Evolutionary conservation across 2,113 vertebrate genomes (phyloP).

Genomic region (Psephotus haematonotus): DNA sequence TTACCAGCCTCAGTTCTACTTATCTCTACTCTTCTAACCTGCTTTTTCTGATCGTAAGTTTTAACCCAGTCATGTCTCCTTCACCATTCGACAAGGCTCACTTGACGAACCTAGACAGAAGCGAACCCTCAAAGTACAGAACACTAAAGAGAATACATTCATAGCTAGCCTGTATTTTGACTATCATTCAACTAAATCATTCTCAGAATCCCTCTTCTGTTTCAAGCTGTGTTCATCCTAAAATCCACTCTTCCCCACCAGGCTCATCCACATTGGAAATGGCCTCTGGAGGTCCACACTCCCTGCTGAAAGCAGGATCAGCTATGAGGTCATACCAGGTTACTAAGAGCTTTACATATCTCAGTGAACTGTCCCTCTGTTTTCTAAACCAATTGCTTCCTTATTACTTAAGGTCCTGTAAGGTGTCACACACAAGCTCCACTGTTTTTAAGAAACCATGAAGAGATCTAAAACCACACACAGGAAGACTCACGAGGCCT

Average conservation of each 20-base stretch:
- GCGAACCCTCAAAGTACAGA: not conserved
- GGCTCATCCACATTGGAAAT: not conserved
- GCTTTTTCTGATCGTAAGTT: not conserved
- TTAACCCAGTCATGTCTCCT: not conserved
- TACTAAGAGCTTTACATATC: not conserved
- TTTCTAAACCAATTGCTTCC: not conserved
- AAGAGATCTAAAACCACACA: not conserved
- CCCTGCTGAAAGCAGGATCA: not conserved
- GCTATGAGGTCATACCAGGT: not conserved
- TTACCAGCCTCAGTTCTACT: not conserved
- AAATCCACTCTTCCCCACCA: not conserved
- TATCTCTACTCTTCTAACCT: not conserved
- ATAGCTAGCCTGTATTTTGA: not conserved
- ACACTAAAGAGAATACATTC: not conserved
- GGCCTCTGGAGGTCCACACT: not conserved
- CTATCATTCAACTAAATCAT: not conserved
- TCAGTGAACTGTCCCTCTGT: not conserved
- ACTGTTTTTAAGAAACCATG: not conserved
- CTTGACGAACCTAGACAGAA: not conserved
- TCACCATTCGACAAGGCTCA: not conserved
- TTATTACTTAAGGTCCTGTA: not conserved
- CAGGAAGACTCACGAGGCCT: not conserved
- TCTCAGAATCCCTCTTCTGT: not conserved
- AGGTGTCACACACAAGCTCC: not conserved
- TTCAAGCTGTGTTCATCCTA: not conserved